Evolutionary conservation across 2,113 vertebrate species (phyloP).

Genomic region (Neotoma lepida): DNA sequence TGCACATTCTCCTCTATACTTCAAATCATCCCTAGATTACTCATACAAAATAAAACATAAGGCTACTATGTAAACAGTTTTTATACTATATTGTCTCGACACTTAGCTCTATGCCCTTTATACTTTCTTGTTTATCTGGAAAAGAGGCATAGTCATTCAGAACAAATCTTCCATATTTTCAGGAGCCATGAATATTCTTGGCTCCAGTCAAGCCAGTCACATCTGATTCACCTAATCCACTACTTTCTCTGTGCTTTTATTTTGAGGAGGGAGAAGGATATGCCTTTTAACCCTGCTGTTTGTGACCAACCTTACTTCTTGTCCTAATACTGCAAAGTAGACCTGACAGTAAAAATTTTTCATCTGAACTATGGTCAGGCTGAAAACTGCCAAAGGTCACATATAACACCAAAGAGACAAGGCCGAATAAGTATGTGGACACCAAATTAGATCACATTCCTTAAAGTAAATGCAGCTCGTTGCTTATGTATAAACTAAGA

Average conservation of each 20-base stretch:
- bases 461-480: conserved; percentile 18
- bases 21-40: not conserved
- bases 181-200: not conserved
- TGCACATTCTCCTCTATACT: not conserved
- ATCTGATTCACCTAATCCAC: not conserved
- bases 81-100: not conserved
- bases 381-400: not conserved
- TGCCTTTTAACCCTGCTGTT: not conserved
- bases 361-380: not conserved
- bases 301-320: not conserved
- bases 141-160: not conserved
- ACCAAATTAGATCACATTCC: not conserved
- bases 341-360: not conserved
- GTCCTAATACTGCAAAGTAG: not conserved
- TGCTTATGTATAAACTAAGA: not conserved
- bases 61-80: not conserved
- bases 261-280: not conserved
- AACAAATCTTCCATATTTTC: not conserved
- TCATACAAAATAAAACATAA: not conserved
- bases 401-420: not conserved
- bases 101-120: not conserved
- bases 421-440: not conserved
- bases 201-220: not conserved
- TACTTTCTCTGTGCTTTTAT: not conserved
- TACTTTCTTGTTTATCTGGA: conserved; percentile 2